phyloP scores from a whole-genome alignment of 2,888 invertebrate species.

The Drosophila prostipennis region DNA sequence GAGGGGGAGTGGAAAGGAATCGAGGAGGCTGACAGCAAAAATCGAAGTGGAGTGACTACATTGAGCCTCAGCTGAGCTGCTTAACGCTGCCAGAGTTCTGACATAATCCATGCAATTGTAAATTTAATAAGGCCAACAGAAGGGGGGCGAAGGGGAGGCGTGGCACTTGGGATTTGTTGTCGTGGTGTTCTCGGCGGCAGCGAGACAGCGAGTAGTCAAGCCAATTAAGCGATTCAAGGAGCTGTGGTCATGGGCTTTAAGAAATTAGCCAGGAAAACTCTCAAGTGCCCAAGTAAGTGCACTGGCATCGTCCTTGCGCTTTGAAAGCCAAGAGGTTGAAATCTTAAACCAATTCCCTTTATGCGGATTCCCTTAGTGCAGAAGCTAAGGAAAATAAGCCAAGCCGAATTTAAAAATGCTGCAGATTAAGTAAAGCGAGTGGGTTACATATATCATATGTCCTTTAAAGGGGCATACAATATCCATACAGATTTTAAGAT shows the following conservation, averaged over 20 bases:
- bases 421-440: not conserved
- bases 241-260: slow-evolving; percentile 9
- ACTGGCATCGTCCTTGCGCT: not conserved
- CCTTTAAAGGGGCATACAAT: not conserved
- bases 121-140: slow-evolving; percentile 67
- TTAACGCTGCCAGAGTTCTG: slow-evolving; percentile 72
- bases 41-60: slow-evolving; percentile 74
- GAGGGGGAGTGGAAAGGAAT: slow-evolving; percentile 2
- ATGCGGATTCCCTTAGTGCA: slow-evolving; percentile 1
- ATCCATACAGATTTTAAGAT: too few species aligned
- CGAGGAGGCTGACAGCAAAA: slow-evolving; percentile 66
- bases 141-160: slow-evolving; percentile 3
- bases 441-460: not conserved
- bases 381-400: not conserved
- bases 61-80: slow-evolving; percentile 74
- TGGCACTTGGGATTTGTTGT: slow-evolving; percentile 21
- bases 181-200: slow-evolving; percentile 5
- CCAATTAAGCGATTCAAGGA: slow-evolving; percentile 59
- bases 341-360: slow-evolving; percentile 35
- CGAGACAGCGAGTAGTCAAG: slow-evolving; percentile 47
- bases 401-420: not conserved
- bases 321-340: slow-evolving; percentile 3
- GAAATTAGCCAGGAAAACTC: slow-evolving; percentile 37
- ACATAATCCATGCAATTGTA: slow-evolving; percentile 80
- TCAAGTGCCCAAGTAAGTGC: slow-evolving; percentile 50